Evolutionary conservation across 2,888 invertebrate genomes (phyloP).

Genomic region (Cantharis rustica): DNA sequence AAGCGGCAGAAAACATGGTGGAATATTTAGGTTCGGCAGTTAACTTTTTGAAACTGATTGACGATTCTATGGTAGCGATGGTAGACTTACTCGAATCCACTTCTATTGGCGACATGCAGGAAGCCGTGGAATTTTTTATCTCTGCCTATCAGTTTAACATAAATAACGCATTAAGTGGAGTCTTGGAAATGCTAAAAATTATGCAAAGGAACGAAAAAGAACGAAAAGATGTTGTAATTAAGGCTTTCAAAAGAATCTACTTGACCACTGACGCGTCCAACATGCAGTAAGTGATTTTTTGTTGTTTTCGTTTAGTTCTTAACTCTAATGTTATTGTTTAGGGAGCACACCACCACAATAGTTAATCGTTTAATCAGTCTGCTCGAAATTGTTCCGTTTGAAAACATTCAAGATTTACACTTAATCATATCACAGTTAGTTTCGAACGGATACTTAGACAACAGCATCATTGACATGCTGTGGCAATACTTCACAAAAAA

Average conservation of each 20-base stretch:
- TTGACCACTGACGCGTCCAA: conserved; percentile 60
- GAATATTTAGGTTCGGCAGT: conserved; percentile 68
- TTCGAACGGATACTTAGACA: conserved; percentile 61
- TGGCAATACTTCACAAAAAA: conserved; percentile 79
- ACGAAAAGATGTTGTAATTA: conserved; percentile 74
- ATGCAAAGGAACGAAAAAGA: conserved; percentile 82
- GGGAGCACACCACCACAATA: conserved; percentile 60
- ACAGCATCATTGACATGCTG: conserved; percentile 64
- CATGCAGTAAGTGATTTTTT: conserved; percentile 52
- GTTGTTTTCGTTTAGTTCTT: background rate
- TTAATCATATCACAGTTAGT: conserved; percentile 68
- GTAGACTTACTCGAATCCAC: conserved; percentile 75
- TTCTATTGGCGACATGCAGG: conserved; percentile 79
- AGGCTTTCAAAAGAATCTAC: conserved; percentile 77
- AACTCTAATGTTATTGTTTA: conserved; percentile 40
- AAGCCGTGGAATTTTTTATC: conserved; percentile 88
- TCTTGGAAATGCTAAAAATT: conserved; percentile 72
- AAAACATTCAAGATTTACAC: conserved; percentile 66
- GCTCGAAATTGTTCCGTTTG: conserved; percentile 60
- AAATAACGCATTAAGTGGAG: conserved; percentile 63
- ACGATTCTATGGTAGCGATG: conserved; percentile 66
- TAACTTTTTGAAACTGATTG: conserved; percentile 47
- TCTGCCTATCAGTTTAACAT: conserved; percentile 79
- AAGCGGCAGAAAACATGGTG: conserved; percentile 59
- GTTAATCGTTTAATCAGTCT: conserved; percentile 66